Evolutionary conservation across 2,113 vertebrate genomes (phyloP), one percentile per base, ranked within the genome.

Genomic region (Ceyx cyanopectus): DNA sequence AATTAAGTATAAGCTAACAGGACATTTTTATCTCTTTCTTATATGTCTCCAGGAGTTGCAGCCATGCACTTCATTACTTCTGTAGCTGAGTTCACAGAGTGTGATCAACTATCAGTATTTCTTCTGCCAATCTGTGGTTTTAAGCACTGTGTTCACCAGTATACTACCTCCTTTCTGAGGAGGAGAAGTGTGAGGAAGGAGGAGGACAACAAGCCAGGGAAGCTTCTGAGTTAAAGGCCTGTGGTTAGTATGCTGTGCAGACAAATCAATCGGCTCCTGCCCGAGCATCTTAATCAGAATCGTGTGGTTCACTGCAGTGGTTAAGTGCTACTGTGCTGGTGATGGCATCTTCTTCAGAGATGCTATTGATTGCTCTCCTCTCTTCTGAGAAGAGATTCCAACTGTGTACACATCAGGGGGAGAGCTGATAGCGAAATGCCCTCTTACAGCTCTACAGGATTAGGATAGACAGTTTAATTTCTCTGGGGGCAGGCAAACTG

Each of bases 321-420:
- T 87, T 93, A 96, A 97, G 94, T 72, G 81, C 90, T 96, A 43
- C 85, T 2, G 48, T 95, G 90, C 93, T 94, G 97, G 93, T 93
- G 91, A 81, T 92, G 95, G 94, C 94, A 89, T 96, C 96, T 90
- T 95, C 93, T 97, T 97, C 91, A 97, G 89, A 97, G 91, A 91
- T 5, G 12, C 90, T 97, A 95, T 97, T 97, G 97, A 97, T 98
- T 97, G 90, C 87, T 91, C 85, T 92, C 96, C 91, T 94, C 61
- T 94, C 82, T 96, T 96, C 87, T 84, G 86, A 92, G 92, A 95
- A 96, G 92, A 97, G 53, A 94, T 96, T 97, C 93, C 12, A 81
- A 15, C 95, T 92, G 92, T 75, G 95, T 87, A 92, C 96, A 93
- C 32, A 86, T 94, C 90, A 80, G n/a, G 27, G 89, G 94, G 93